A percentile compares a stretch with the other conserved stretches of the same genome.
These are phyloP conservation scores for Boleophthalmus pectinirostris DNA, from an alignment of 2,113 vertebrate species.

Conservation along the genomic window DNA sequence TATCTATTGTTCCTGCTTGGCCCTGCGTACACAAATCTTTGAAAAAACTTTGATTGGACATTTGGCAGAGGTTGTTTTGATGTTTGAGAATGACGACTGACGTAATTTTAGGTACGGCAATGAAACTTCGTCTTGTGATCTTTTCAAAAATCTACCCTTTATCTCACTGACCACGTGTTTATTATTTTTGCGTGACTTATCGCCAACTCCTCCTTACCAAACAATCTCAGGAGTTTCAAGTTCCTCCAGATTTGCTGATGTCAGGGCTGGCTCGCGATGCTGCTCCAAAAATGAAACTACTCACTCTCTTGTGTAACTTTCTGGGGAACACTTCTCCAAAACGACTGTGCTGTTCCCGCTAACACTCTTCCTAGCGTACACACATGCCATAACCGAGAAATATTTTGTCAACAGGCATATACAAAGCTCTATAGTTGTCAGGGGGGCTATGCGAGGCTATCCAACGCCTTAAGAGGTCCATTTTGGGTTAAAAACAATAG, in stretches of 20 bases:
- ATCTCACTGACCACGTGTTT: not conserved
- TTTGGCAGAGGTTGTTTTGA: too few species aligned
- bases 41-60: too few species aligned
- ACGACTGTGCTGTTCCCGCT: constrained; percentile 57
- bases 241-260: not conserved
- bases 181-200: not conserved
- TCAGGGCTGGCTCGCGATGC: constrained; percentile 5
- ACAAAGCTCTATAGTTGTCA: constrained; percentile 67
- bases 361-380: constrained; percentile 68
- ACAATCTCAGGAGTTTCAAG: not conserved
- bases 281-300: not conserved
- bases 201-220: not conserved
- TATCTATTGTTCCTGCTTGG: too few species aligned
- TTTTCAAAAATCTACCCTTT: not conserved
- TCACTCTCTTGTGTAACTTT: constrained; percentile 33
- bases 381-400: constrained; percentile 78
- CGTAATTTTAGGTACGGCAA: not conserved
- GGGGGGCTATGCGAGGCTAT: constrained; percentile 51
- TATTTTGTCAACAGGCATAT: constrained; percentile 75
- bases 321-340: constrained; percentile 57
- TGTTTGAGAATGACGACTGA: too few species aligned
- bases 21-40: too few species aligned
- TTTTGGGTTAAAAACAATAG: constrained; percentile 73
- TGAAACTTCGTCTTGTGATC: not conserved
- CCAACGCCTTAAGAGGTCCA: constrained; percentile 67